Percentiles rank a stretch among this genome's conserved stretches.
These are phyloP conservation scores for Oostethus manadensis DNA, from an alignment of 2,113 vertebrate species.

Conservation along the genomic window DNA sequence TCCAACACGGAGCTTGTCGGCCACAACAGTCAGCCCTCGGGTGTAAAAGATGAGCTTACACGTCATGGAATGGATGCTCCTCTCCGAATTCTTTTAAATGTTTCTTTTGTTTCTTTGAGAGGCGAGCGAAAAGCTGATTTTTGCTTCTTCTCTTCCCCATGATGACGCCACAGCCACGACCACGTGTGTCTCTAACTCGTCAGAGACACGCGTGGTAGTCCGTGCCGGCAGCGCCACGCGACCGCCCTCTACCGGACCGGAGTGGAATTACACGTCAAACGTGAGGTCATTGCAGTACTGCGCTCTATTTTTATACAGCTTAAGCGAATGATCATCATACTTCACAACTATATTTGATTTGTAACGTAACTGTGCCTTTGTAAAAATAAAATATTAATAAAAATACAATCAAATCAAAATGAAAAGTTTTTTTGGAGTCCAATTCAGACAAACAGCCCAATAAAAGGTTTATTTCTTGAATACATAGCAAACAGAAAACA, in stretches of 20 bases:
- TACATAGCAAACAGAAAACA: background rate
- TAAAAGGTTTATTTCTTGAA: too few relatives aligned
- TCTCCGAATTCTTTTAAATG: slow-evolving; percentile 91
- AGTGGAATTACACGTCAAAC: slow-evolving; percentile 12
- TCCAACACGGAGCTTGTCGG: slow-evolving; percentile 1
- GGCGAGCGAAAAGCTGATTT: slow-evolving; percentile 56
- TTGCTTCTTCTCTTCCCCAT: slow-evolving; percentile 77
- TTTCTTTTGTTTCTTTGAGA: slow-evolving; percentile 87
- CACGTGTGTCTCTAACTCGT: slow-evolving; percentile 23
- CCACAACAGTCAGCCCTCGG: background rate
- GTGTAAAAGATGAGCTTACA: slow-evolving; percentile 57
- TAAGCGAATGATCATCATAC: background rate
- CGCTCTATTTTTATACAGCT: too few relatives aligned
- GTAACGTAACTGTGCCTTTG: too few relatives aligned
- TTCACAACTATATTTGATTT: too few relatives aligned
- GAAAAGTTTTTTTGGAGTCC: too few relatives aligned
- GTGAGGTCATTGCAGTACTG: background rate
- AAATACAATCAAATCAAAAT: too few relatives aligned
- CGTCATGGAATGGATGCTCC: slow-evolving; percentile 86
- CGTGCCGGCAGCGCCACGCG: accelerated
- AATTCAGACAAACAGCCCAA: background rate
- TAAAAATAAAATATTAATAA: too few relatives aligned
- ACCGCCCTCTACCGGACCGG: slow-evolving; percentile 28
- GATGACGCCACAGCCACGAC: slow-evolving; percentile 34
- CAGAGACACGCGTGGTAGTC: too few relatives aligned